These are phyloP conservation scores for Psittacula echo DNA, from an alignment of 2,797 vertebrate genomes.

Conservation along the genomic window DNA sequence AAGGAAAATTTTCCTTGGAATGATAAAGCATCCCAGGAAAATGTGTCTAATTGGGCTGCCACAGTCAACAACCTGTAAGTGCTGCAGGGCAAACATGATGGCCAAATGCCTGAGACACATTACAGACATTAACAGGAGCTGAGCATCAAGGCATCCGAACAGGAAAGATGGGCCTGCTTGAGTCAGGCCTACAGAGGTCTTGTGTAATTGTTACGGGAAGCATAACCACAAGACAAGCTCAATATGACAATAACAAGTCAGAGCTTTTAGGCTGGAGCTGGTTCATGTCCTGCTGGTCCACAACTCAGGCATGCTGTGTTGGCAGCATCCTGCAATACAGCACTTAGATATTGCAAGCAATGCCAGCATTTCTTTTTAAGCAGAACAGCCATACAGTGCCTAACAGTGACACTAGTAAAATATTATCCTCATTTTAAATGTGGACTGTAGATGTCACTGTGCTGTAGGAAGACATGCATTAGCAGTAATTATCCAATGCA, in stretches of 20 bases:
- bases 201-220: background rate
- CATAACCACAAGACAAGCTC: background rate
- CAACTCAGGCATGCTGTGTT: accelerated
- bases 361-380: background rate
- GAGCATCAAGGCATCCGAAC: background rate
- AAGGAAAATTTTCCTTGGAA: background rate
- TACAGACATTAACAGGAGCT: background rate
- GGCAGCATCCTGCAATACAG: background rate
- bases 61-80: background rate
- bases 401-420: background rate
- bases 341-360: background rate
- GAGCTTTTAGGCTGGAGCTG: background rate
- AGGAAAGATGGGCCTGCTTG: background rate
- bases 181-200: background rate
- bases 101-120: background rate
- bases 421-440: background rate
- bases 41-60: background rate
- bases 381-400: background rate
- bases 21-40: background rate
- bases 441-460: constrained; percentile 67
- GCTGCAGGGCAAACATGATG: background rate
- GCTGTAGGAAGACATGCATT: constrained; percentile 25
- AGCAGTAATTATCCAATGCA: background rate
- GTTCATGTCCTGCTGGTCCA: background rate
- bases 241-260: background rate